Base-by-base conservation (phyloP, 2,888 invertebrate genomes). In the Eudasyphora cyanicolor region DNA sequence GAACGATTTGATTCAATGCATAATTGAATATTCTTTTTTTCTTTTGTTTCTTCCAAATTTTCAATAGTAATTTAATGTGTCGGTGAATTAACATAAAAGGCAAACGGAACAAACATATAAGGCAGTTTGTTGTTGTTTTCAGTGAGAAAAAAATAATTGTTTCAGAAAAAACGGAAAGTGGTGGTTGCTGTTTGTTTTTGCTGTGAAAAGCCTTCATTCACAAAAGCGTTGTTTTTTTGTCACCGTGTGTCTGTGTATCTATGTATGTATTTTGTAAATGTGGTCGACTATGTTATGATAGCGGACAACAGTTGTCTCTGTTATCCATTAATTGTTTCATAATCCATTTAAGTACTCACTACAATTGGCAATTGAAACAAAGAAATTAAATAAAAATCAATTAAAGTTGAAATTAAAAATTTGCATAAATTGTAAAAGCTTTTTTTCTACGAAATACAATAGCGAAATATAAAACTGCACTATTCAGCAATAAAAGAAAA, bases 1-100 rank as follows among this genome's bases (percentile, higher is more conserved):
- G 19, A n/a, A 60, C 60, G 32, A 60, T 24, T 29, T 60, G 12
- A 21, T 64, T 38, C 10, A 35, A 19, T 38, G 35, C 64, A 64
- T 38, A 64, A 64, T 64, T 38, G 64, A 14, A 29, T 60, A 57
- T n/a, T n/a, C n/a, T 7, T 38, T 38, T 38, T 38, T 38, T 38
- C 38, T 38, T 5, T 38, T 10, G 10, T 10, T 38, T 5, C n/a
- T 45, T 45, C 14, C 45, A 45, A 14, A 45, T 45, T 45, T 45
- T 10, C n/a, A n/a, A 54, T 54, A 54, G 10, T 7, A 60, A 60
- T 29, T 60, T n/a, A 27, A 24, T 27, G 29, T 14, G 29, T 14
- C 17, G 5, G 24, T 57, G 57, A 57, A 14, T 57, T 27, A 4
- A n/a, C 5, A 49, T 27, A 57, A 57, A 21, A 57, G 27, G n/a